Percentiles rank a stretch among this genome's conserved stretches.
Evolutionary conservation across 2,888 invertebrate genomes (phyloP).

Genomic region (Nebria salina): DNA sequence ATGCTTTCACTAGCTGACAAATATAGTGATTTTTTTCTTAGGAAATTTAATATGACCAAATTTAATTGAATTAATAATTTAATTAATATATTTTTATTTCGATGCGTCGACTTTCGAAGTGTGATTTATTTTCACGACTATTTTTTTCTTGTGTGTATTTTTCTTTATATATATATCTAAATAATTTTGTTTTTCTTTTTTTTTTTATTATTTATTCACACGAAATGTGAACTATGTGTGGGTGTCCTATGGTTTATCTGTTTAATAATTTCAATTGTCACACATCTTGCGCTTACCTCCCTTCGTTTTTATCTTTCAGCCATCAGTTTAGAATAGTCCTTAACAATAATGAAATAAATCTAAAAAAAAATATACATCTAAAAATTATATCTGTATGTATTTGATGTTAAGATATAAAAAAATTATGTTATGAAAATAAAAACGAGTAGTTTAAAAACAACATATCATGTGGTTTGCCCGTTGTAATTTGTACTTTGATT

Average conservation of each 20-base stretch:
- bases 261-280: constrained; percentile 30
- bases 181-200: neutral
- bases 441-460: constrained; percentile 44
- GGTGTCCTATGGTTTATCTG: constrained; percentile 36
- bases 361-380: constrained; percentile 45
- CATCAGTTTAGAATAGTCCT: constrained; percentile 40
- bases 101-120: constrained; percentile 4
- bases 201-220: constrained; percentile 26
- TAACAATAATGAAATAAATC: neutral
- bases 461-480: neutral
- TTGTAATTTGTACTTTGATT: neutral
- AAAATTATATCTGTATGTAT: constrained; percentile 59
- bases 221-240: constrained; percentile 12
- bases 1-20: constrained; percentile 46
- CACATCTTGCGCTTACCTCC: constrained; percentile 32
- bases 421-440: constrained; percentile 47
- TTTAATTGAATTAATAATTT: constrained; percentile 23
- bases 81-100: constrained; percentile 33
- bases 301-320: constrained; percentile 45
- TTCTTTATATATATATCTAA: neutral
- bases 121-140: constrained; percentile 20
- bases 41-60: constrained; percentile 46
- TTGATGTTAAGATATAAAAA: constrained; percentile 57
- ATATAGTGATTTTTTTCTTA: constrained; percentile 42
- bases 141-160: constrained; percentile 13